Conservation (phyloP, 1,140 invertebrate species). For the Brachionus angularis region DNA sequence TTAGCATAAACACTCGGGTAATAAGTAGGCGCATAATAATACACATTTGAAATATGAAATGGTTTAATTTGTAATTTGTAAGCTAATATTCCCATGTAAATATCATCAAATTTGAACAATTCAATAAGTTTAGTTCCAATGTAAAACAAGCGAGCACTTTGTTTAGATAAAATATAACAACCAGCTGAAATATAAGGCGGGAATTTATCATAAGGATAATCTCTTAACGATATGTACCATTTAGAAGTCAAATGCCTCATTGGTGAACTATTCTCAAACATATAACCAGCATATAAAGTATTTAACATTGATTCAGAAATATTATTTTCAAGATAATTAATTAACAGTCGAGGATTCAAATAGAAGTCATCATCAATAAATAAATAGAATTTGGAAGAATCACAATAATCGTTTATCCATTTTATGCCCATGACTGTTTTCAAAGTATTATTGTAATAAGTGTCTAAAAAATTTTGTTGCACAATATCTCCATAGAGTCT, state of each 20-base stretch:
- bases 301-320: background rate
- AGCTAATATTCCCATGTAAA: slow-evolving; percentile 41
- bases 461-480: slow-evolving; percentile 31
- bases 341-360: slow-evolving; percentile 14
- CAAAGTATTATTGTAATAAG: slow-evolving; percentile 32
- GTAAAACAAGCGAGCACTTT: slow-evolving; percentile 27
- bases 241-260: slow-evolving; percentile 5
- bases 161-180: slow-evolving; percentile 25
- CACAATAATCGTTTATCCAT: slow-evolving; percentile 33
- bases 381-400: slow-evolving; percentile 18
- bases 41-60: slow-evolving; percentile 18
- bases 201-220: slow-evolving; percentile 40
- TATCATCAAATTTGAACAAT: slow-evolving; percentile 43
- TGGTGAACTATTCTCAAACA: slow-evolving; percentile 18
- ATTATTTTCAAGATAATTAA: slow-evolving; percentile 28
- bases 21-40: slow-evolving; percentile 32
- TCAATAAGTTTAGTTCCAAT: slow-evolving; percentile 9
- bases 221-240: slow-evolving; percentile 40
- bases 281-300: slow-evolving; percentile 28
- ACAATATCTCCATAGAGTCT: slow-evolving; percentile 13
- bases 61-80: slow-evolving; percentile 14
- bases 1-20: slow-evolving; percentile 9
- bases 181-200: slow-evolving; percentile 41
- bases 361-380: slow-evolving; percentile 43
- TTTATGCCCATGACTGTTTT: slow-evolving; percentile 30